These are phyloP conservation scores for Hipposideros armiger DNA, from an alignment of 2,113 vertebrate genomes.

Conservation along the genomic window DNA sequence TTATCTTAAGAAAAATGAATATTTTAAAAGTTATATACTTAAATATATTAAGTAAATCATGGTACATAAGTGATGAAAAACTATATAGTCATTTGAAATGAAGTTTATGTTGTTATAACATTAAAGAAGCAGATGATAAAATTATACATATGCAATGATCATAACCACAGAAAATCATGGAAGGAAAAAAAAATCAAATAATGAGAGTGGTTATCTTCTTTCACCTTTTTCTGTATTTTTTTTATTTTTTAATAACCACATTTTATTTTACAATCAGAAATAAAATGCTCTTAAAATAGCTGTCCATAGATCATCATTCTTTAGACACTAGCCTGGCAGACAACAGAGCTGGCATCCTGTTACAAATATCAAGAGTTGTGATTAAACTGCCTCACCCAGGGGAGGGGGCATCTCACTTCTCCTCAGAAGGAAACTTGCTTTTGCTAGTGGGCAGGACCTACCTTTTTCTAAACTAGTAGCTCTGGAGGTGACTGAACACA, in stretches of 20 bases:
- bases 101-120: constrained; percentile 5
- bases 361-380: background rate
- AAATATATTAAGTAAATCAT: background rate
- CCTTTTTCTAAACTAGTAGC: background rate
- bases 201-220: background rate
- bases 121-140: background rate
- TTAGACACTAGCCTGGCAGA: background rate
- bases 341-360: background rate
- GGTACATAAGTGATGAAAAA: background rate
- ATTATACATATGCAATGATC: background rate
- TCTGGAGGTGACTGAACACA: background rate
- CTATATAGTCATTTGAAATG: background rate
- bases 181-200: background rate
- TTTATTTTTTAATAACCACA: background rate
- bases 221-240: constrained; percentile 17
- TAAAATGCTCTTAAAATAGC: background rate
- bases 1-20: constrained; percentile 24
- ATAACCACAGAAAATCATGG: background rate
- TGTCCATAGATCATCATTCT: background rate
- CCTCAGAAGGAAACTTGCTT: background rate
- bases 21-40: background rate
- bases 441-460: background rate
- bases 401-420: background rate
- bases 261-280: background rate
- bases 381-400: background rate